Conservation (phyloP, 1,140 invertebrate genomes). For the Microplitis mediator region DNA sequence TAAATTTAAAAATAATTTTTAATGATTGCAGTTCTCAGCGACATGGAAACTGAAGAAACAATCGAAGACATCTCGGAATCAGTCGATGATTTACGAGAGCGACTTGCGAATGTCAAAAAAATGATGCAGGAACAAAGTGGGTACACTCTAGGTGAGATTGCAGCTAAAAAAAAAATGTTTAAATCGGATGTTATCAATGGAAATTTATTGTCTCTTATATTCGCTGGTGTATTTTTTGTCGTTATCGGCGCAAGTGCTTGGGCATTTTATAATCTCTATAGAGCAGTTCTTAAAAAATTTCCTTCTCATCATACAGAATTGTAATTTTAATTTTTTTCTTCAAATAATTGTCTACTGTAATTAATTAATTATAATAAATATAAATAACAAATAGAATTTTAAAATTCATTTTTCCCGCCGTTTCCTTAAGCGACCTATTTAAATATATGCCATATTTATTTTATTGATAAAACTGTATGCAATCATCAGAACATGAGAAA, state of each 20-base stretch:
- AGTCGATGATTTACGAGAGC: conserved; percentile 77
- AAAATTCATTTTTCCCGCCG: too few relatives aligned
- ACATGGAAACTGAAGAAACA: conserved; percentile 37
- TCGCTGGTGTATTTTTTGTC: conserved; percentile 75
- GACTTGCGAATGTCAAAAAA: conserved; percentile 77
- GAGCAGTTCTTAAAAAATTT: conserved; percentile 81
- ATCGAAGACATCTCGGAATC: conserved; percentile 71
- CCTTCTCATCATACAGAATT: conserved; percentile 77
- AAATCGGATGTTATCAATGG: conserved; percentile 76
- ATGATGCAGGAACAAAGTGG: conserved; percentile 75
- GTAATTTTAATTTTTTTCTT: conserved; percentile 53
- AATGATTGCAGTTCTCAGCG: conserved; percentile 38
- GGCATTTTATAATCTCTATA: conserved; percentile 82
- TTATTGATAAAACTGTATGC: too few relatives aligned
- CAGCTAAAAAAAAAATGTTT: conserved; percentile 51
- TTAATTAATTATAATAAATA: too few relatives aligned
- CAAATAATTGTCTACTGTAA: too few relatives aligned
- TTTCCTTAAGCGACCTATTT: too few relatives aligned
- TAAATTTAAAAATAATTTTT: conserved; percentile 2
- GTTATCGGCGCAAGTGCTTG: conserved; percentile 80
- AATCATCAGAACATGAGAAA: too few relatives aligned
- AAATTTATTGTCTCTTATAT: conserved; percentile 79
- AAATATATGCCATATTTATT: too few relatives aligned
- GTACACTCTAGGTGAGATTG: conserved; percentile 57
- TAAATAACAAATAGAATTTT: too few relatives aligned